Evolutionary conservation across 2,113 vertebrate genomes (phyloP).

Genomic region (Nannobrachium achirus): DNA sequence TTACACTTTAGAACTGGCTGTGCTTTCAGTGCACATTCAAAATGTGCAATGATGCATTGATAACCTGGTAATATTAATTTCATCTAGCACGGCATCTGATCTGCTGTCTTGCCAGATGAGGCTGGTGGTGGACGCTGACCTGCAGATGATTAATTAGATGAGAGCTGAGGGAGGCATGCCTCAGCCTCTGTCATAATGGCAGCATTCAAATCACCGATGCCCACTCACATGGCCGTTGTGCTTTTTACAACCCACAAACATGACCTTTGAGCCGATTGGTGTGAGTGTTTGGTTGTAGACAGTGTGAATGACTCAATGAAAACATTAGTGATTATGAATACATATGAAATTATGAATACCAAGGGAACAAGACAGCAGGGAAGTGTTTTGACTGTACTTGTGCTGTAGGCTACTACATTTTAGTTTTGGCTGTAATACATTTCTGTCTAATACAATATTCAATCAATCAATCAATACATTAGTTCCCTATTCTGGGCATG

Average conservation of each 20-base stretch:
- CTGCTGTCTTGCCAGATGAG: constrained; percentile 39
- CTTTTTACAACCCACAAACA: constrained; percentile 69
- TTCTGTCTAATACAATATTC: too few relatives aligned
- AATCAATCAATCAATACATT: too few relatives aligned
- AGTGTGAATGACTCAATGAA: constrained; percentile 56
- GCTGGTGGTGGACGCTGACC: constrained; percentile 28
- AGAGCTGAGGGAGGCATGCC: constrained; percentile 47
- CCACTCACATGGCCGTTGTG: constrained; percentile 63
- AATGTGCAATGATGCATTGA: not conserved
- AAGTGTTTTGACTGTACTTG: too few relatives aligned
- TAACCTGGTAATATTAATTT: constrained; percentile 12
- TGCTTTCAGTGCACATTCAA: too few relatives aligned
- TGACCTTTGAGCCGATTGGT: constrained; percentile 59
- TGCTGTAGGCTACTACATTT: too few relatives aligned
- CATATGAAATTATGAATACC: not conserved
- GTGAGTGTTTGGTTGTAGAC: constrained; percentile 64
- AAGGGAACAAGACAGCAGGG: too few relatives aligned
- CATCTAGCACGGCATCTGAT: constrained; percentile 23
- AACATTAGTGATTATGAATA: constrained; percentile 16
- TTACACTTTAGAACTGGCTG: too few relatives aligned
- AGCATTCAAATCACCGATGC: constrained; percentile 62
- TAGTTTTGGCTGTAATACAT: too few relatives aligned
- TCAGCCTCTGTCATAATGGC: constrained; percentile 47
- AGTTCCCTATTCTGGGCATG: too few relatives aligned
- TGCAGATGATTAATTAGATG: constrained; percentile 51